A percentile compares a stretch with the other conserved stretches of the same genome.
phyloP scores from a whole-genome alignment of 1,140 invertebrate species.

The Orussus abietinus region DNA sequence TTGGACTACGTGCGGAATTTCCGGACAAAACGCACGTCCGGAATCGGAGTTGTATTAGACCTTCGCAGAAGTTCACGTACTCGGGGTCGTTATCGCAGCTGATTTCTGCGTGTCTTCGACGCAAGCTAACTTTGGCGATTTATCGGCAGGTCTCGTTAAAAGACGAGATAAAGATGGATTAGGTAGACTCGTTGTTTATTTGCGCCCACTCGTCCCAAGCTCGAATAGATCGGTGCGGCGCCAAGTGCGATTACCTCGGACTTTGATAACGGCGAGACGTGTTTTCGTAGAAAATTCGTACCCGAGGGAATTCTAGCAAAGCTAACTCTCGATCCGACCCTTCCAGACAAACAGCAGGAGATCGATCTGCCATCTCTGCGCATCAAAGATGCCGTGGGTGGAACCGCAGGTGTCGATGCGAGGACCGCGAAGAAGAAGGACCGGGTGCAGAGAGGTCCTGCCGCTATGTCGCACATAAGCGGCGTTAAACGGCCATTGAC shows the following conservation, averaged over 20 bases:
- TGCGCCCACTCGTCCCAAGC: no score
- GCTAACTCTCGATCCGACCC: background rate
- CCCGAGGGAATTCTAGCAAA: background rate
- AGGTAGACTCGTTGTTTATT: background rate
- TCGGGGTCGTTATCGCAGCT: no score
- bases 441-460: slow-evolving; percentile 55
- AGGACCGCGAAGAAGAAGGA: slow-evolving; percentile 61
- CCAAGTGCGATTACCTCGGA: no score
- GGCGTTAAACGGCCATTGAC: slow-evolving; percentile 83
- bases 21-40: slow-evolving; percentile 95
- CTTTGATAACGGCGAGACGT: no score
- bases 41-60: no score
- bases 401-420: slow-evolving; percentile 48
- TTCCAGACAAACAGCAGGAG: slow-evolving; percentile 93
- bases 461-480: slow-evolving; percentile 85
- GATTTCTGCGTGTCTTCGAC: no score
- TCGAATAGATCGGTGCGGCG: no score
- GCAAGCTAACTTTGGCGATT: no score
- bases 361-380: slow-evolving; percentile 84
- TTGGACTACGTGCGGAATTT: slow-evolving; percentile 7
- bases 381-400: slow-evolving; percentile 67
- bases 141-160: no score
- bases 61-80: no score
- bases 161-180: background rate
- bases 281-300: no score